Conservation (phyloP, 2,113 vertebrate species). For the Rhabdomys dilectus region DNA sequence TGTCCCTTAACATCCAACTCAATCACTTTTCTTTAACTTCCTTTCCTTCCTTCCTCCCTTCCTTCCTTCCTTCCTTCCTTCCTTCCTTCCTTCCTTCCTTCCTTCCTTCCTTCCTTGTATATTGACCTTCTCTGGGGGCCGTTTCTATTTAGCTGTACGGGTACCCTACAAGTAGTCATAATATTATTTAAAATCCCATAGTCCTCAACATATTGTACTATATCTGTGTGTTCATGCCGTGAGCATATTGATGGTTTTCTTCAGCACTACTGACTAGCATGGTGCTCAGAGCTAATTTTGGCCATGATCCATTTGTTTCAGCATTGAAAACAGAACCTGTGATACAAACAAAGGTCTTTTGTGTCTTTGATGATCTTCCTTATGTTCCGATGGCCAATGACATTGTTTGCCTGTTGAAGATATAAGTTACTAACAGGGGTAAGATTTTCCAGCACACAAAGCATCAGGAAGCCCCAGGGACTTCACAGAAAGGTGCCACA, state of each 20-base stretch:
- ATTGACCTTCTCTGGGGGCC: background rate
- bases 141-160: background rate
- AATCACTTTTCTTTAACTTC: background rate
- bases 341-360: background rate
- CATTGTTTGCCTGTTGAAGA: background rate
- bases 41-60: conserved; percentile 7
- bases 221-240: background rate
- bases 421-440: background rate
- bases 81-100: background rate
- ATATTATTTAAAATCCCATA: no score
- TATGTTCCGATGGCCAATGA: background rate
- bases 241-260: background rate
- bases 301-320: background rate
- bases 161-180: background rate
- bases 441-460: background rate
- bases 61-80: no score
- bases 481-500: background rate
- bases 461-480: background rate
- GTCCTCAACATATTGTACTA: background rate
- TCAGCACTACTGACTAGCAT: background rate
- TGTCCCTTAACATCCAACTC: background rate
- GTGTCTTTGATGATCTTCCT: background rate
- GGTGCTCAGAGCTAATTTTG: background rate
- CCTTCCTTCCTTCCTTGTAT: background rate
- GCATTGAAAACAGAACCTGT: background rate